Conservation (phyloP, 2,888 invertebrate genomes). For the Drosophila neoperkinsi region DNA sequence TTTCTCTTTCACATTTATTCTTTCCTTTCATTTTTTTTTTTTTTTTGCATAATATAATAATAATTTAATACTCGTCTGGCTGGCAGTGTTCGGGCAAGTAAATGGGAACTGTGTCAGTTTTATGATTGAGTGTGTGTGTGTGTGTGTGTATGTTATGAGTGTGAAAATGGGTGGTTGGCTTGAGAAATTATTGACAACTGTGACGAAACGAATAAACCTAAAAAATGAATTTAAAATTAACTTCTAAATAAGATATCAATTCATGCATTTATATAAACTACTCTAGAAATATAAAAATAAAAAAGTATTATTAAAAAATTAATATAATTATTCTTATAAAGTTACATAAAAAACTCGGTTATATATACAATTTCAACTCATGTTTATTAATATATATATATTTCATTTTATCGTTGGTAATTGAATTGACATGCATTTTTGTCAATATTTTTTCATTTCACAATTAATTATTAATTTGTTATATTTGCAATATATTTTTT, state of each 20-base stretch:
- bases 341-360: not conserved
- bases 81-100: slow-evolving; percentile 21
- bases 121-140: slow-evolving; percentile 21
- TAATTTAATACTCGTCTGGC: slow-evolving; percentile 57
- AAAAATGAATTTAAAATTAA: not conserved
- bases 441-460: not conserved
- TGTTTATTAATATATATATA: not conserved
- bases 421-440: not conserved
- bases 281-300: not conserved
- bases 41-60: slow-evolving; percentile 60
- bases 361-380: no score
- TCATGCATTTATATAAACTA: not conserved
- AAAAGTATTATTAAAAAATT: not conserved
- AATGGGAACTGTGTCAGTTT: slow-evolving; percentile 60
- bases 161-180: not conserved
- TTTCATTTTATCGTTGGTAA: not conserved
- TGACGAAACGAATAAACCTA: not conserved
- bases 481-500: not conserved
- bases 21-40: not conserved
- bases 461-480: not conserved
- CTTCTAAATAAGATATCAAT: not conserved
- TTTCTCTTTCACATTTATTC: slow-evolving; percentile 13
- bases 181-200: not conserved
- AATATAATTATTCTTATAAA: not conserved
- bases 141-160: slow-evolving; percentile 6